Conservation (phyloP, 1,140 invertebrate species). For the Archivesica marissinica region DNA sequence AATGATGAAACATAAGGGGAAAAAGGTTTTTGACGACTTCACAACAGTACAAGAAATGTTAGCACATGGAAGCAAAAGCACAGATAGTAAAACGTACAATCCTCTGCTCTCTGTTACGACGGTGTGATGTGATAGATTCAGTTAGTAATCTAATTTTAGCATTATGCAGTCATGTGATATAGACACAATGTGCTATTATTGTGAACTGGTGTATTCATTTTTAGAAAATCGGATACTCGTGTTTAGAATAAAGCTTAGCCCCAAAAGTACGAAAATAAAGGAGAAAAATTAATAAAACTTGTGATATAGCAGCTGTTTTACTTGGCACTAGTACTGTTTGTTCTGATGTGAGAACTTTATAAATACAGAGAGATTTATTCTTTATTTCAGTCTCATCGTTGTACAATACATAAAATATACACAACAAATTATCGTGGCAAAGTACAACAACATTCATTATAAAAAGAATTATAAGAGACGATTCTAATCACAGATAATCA, state of each 20-base stretch:
- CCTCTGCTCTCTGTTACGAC: slow-evolving; percentile 83
- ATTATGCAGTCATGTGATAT: slow-evolving; percentile 37
- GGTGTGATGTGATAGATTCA: slow-evolving; percentile 73
- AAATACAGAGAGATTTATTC: too few relatives aligned
- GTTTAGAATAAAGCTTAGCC: background rate
- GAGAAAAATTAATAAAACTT: background rate
- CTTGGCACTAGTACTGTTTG: too few relatives aligned
- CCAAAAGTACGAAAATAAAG: background rate
- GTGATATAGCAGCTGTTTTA: slow-evolving; percentile 1
- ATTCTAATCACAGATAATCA: too few relatives aligned
- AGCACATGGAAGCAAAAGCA: slow-evolving; percentile 83
- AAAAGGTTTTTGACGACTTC: slow-evolving; percentile 85
- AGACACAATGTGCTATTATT: slow-evolving; percentile 37
- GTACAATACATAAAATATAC: too few relatives aligned
- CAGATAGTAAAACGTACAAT: slow-evolving; percentile 80
- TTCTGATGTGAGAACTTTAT: background rate
- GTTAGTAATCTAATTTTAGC: slow-evolving; percentile 19
- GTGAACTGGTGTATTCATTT: background rate
- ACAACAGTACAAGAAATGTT: slow-evolving; percentile 85
- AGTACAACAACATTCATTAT: too few relatives aligned
- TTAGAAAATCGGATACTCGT: background rate
- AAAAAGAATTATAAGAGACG: too few relatives aligned
- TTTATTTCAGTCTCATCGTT: too few relatives aligned
- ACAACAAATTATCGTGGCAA: too few relatives aligned
- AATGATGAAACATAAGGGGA: slow-evolving; percentile 84